Evolutionary conservation across 1,140 invertebrate species (phyloP).

Genomic region (Ridgeia piscesae): DNA sequence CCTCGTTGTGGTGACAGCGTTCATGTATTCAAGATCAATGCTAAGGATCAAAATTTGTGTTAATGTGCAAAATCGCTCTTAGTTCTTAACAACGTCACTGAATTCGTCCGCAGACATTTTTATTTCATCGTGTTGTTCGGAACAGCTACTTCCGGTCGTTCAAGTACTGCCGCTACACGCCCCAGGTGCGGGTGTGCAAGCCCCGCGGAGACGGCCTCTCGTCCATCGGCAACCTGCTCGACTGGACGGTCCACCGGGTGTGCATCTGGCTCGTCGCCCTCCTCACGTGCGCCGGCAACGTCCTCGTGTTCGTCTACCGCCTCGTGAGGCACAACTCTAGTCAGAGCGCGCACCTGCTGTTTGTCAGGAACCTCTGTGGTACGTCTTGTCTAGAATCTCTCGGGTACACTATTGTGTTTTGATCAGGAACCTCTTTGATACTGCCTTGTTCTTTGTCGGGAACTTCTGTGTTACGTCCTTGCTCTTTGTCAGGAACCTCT

Average conservation of each 20-base stretch:
- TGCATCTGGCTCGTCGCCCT: conserved; percentile 74
- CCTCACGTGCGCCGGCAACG: conserved; percentile 69
- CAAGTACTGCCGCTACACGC: conserved; percentile 70
- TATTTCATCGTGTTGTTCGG: conserved; percentile 35
- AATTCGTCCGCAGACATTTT: not conserved
- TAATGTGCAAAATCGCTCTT: too few species aligned
- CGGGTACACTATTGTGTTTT: not conserved
- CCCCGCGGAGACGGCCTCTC: conserved; percentile 73
- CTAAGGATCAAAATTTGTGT: too few species aligned
- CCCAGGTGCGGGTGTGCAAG: conserved; percentile 65
- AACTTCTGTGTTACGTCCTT: not conserved
- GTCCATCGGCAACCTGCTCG: conserved; percentile 69
- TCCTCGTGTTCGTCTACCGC: conserved; percentile 70
- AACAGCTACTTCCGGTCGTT: conserved; percentile 72
- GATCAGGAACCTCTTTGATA: not conserved
- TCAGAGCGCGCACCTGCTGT: conserved; percentile 56
- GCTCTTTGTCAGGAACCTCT: not conserved
- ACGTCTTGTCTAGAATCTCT: conserved; percentile 23
- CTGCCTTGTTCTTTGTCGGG: not conserved
- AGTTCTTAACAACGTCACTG: too few species aligned
- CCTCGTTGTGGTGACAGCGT: too few species aligned
- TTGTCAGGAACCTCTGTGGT: conserved; percentile 75
- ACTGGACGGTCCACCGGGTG: conserved; percentile 63
- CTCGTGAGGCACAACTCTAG: conserved; percentile 62
- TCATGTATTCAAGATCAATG: too few species aligned